Conservation (phyloP, 64 coral and sea anemone genomes). For the Dendrophyllia cribrosa region DNA sequence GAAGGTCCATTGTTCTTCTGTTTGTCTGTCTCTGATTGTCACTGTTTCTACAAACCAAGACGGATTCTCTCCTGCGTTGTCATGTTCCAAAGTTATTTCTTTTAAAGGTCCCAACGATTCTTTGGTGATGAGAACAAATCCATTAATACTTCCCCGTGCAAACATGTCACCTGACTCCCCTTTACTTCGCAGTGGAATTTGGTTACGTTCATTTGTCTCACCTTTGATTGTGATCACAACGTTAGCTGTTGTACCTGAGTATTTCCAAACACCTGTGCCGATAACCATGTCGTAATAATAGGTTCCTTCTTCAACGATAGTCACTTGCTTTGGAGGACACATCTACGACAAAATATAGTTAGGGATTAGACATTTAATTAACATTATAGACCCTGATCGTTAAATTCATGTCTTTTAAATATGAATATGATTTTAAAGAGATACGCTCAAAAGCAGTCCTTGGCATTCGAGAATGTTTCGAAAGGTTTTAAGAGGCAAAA, state of each 20-base stretch:
- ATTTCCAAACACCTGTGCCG: constrained; percentile 48
- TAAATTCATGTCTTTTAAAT: no score
- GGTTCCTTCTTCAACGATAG: constrained; percentile 1
- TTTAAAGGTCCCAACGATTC: constrained; percentile 43
- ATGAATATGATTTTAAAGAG: no score
- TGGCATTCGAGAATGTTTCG: no score
- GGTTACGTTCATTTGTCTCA: constrained; percentile 7
- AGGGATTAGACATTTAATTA: no score
- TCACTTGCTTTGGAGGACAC: constrained; percentile 8
- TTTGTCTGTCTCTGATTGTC: constrained; percentile 38
- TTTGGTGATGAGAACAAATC: constrained; percentile 38
- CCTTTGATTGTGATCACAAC: constrained; percentile 34
- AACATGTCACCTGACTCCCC: constrained; percentile 20
- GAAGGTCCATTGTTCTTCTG: constrained; percentile 35
- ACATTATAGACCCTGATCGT: no score
- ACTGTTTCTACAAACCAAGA: constrained; percentile 69
- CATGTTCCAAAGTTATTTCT: constrained; percentile 60
- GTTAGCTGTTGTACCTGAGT: constrained; percentile 45
- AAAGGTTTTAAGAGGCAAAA: no score
- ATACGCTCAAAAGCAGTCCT: not conserved
- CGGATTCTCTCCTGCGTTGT: constrained; percentile 58
- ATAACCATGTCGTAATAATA: constrained; percentile 56
- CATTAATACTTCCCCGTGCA: constrained; percentile 52
- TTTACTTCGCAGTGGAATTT: constrained; percentile 15
- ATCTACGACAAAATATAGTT: not conserved